Percentiles rank a stretch among this genome's conserved stretches.
Evolutionary conservation across 2,888 invertebrate species (phyloP).

Genomic region (Chrysotoxum bicinctum): DNA sequence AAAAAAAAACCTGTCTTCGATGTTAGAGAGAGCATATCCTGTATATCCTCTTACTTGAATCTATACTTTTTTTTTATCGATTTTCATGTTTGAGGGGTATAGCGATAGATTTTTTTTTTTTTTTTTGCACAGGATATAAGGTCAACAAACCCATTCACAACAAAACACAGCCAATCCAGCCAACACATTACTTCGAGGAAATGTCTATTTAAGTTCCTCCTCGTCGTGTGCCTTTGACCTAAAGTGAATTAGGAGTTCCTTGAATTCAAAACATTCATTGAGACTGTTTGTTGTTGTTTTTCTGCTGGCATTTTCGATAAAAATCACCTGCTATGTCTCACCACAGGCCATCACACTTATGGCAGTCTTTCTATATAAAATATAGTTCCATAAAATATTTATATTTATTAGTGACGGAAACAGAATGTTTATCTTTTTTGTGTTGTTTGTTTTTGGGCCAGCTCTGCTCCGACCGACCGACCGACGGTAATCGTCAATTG

Average conservation of each 20-base stretch:
- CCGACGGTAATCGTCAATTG: background rate
- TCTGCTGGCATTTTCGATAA: constrained; percentile 11
- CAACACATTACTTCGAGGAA: background rate
- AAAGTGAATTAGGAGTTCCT: constrained; percentile 13
- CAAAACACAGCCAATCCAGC: constrained; percentile 21
- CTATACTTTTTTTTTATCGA: constrained; percentile 46
- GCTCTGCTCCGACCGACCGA: background rate
- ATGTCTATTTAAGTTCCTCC: constrained; percentile 13
- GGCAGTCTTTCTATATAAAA: constrained; percentile 4
- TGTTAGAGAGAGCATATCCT: constrained; percentile 25
- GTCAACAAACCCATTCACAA: constrained; percentile 58
- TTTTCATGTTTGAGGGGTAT: constrained; percentile 12
- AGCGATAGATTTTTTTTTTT: background rate
- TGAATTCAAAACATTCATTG: constrained; percentile 19
- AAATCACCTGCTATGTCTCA: constrained; percentile 30
- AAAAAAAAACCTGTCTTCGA: constrained; percentile 13
- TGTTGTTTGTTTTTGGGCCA: background rate
- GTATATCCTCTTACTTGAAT: constrained; percentile 25
- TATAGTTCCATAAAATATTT: constrained; percentile 39
- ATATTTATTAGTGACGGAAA: constrained; percentile 28
- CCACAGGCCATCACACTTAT: constrained; percentile 34
- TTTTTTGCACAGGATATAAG: constrained; percentile 25
- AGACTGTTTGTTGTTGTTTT: constrained; percentile 7
- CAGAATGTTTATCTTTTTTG: background rate
- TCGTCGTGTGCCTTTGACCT: constrained; percentile 36